Base-by-base conservation (phyloP, 2,888 invertebrate species). In the Epinotia demarniana region DNA sequence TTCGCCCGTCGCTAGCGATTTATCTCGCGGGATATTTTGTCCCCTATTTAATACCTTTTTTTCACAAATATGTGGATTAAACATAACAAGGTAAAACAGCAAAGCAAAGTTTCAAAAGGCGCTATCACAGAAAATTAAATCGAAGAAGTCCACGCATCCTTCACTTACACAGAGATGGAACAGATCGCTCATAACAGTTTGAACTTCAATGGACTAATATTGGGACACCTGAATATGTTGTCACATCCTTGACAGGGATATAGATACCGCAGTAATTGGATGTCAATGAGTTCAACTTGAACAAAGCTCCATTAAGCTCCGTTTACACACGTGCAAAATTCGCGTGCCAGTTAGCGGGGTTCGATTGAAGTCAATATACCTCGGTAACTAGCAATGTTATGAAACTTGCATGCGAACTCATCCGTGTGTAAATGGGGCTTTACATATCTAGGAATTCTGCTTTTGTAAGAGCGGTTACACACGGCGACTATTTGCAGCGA, bases 81-180 rank as follows among this genome's bases (percentile, higher is more conserved):
- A 68, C 64, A 18, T 23, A 75, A 67, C 16, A n/a, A 58, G 58
- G 46, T 18, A 63, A 18, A 73, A 49, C 13, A 66, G 73, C 64
- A 61, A 73, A 64, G 39, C 12, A 76, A 70, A 1, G 19, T 60
- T 75, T 70, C 55, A 55, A 71, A 73, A 88, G 83, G 84, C 84
- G 84, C 87, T 91, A 90, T 91, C 90, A 92, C 90, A 91, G 91
- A 87, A 69, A 90, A 87, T 87, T 81, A 88, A 87, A 85, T 83
- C 79, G 87, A 85, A 83, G 80, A 83, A 84, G 80, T 84, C 81
- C 75, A 81, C 78, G 79, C 78, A 83, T 77, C 78, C 81, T 80
- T 74, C 81, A 79, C 77, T 79, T 75, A 11, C 18, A 61, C 19
- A 13, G 5, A 67, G 33, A 18, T 8, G 57, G 16, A 11, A 67